Conservation (phyloP, 2,888 invertebrate genomes). For the Ischnura elegans region DNA sequence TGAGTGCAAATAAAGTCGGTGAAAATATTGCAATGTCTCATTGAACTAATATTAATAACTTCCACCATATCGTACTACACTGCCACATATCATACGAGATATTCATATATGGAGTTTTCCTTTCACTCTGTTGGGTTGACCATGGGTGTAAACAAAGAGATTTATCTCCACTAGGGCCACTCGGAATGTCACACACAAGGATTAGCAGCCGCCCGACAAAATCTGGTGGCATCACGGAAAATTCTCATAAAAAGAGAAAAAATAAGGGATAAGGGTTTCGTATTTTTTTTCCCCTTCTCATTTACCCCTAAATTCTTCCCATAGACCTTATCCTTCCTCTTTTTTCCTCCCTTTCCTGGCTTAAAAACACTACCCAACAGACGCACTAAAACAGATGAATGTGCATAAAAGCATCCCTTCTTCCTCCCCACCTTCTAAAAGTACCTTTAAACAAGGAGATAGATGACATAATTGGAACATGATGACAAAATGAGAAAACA, state of each 20-base stretch:
- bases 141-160: neutral
- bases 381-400: neutral
- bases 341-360: neutral
- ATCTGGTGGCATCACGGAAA: conserved; percentile 26
- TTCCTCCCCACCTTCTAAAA: too few species aligned
- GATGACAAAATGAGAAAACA: too few species aligned
- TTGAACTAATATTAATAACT: too few species aligned
- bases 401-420: neutral
- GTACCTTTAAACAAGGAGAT: too few species aligned
- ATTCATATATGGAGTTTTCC: too few species aligned
- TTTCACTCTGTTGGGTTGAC: too few species aligned
- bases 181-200: neutral
- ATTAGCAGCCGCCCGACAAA: conserved; percentile 27
- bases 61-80: too few species aligned
- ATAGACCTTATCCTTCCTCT: too few species aligned
- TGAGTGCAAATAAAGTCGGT: too few species aligned
- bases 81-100: too few species aligned
- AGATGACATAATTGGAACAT: conserved; percentile 10
- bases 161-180: neutral
- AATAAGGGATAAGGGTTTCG: neutral
- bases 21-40: too few species aligned
- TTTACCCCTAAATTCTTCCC: neutral
- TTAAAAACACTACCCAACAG: neutral
- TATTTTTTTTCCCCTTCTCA: neutral
- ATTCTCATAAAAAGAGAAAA: conserved; percentile 6